Evolutionary conservation across 2,888 invertebrate species (phyloP).

Genomic region (Cryptocephalus primarius): DNA sequence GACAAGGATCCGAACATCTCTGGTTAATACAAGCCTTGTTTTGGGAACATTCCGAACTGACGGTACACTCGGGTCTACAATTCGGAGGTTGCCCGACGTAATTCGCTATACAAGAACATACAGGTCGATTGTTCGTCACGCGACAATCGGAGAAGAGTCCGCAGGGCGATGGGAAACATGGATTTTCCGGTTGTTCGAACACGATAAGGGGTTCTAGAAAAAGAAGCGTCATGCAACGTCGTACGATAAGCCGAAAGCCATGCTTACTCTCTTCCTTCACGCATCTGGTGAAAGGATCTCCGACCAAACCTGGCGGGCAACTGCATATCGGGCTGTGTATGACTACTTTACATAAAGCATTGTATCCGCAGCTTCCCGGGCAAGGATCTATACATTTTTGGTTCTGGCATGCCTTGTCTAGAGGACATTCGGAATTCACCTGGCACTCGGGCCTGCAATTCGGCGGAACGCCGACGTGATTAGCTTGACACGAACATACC

Average conservation of each 20-base stretch:
- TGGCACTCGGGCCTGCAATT: conserved; percentile 69
- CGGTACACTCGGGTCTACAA: conserved; percentile 65
- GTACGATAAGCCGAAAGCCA: conserved; percentile 4
- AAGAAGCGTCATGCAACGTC: conserved; percentile 13
- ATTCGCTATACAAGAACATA: conserved; percentile 63
- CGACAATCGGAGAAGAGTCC: conserved; percentile 69
- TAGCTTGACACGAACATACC: conserved; percentile 63
- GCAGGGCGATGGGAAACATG: conserved; percentile 63
- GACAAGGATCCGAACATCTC: conserved; percentile 62
- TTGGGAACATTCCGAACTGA: conserved; percentile 61
- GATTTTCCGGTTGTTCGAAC: conserved; percentile 34
- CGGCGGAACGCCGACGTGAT: conserved; percentile 65
- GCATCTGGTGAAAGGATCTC: conserved; percentile 70
- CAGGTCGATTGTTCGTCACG: conserved; percentile 52
- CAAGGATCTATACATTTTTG: conserved; percentile 72
- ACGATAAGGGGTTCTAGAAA: conserved; percentile 28
- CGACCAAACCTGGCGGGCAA: conserved; percentile 56
- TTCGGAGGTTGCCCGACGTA: conserved; percentile 71
- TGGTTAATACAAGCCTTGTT: conserved; percentile 62
- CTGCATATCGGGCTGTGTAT: conserved; percentile 73
- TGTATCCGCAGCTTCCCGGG: conserved; percentile 62
- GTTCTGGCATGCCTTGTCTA: conserved; percentile 64
- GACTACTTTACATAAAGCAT: conserved; percentile 67
- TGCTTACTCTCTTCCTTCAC: conserved; percentile 51
- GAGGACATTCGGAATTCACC: conserved; percentile 66